Evolutionary conservation across 2,888 invertebrate genomes (phyloP).

Genomic region (Iselma pallidipennis): DNA sequence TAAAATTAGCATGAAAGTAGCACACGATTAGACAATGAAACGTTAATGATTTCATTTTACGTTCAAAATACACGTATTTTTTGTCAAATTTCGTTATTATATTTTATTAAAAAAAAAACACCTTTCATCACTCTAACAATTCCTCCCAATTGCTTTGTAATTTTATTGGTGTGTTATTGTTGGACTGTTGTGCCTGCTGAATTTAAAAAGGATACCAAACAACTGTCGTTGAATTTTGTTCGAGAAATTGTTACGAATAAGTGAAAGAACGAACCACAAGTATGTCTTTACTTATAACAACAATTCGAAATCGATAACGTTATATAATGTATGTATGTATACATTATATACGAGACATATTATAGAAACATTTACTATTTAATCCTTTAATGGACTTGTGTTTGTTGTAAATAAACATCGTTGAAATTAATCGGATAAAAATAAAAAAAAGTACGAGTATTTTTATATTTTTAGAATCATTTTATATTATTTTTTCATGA

Average conservation of each 20-base stretch:
- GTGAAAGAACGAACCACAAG: neutral
- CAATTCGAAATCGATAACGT: conserved; percentile 24
- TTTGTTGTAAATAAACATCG: conserved; percentile 11
- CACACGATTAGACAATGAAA: too few relatives aligned
- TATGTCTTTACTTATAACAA: conserved; percentile 20
- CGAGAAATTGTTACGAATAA: neutral
- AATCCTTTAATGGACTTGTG: conserved; percentile 23
- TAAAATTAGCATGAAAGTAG: too few relatives aligned
- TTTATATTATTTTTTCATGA: too few relatives aligned
- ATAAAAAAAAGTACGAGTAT: too few relatives aligned
- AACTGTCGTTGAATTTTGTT: neutral
- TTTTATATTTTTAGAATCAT: too few relatives aligned
- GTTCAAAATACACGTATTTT: too few relatives aligned
- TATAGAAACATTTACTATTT: conserved; percentile 16
- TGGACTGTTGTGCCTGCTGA: neutral
- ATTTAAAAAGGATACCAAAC: neutral
- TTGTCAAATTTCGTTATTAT: too few relatives aligned
- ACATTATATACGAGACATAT: conserved; percentile 8
- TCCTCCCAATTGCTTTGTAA: neutral
- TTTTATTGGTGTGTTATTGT: neutral
- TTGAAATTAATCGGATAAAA: too few relatives aligned
- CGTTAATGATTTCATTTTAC: too few relatives aligned
- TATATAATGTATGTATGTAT: conserved; percentile 18
- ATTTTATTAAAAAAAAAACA: too few relatives aligned
- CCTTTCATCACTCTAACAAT: too few relatives aligned